Evolutionary conservation across 2,113 vertebrate species (phyloP), one percentile per base, ranked within the genome.

Genomic region (Pleuronectes platessa): DNA sequence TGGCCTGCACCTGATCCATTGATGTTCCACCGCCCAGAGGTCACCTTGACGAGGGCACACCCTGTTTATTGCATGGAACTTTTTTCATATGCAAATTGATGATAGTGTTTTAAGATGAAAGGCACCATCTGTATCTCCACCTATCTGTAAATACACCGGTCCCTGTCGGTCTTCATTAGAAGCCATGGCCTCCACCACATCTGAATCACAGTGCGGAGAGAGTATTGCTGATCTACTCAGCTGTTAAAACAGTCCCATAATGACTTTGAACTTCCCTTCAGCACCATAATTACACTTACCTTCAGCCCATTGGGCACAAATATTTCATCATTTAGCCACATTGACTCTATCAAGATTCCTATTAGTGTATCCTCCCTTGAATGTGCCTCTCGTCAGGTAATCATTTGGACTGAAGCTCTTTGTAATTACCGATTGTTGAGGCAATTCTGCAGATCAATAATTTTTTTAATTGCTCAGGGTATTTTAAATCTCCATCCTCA

Each of bases 1-100:
- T 85, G 56, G 58, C 54, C 78, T 67, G 76, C 85, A 84, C 90
- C 88, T 89, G 86, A 88, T 82, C 77, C 79, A 85, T 90, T 92
- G 89, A 92, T 88, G 86, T 87, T 83, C 81, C 78, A 61, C 21
- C 26, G 69, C 78, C 66, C 51, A 76, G 69, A 84, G 81, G 86
- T 93, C 81, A 83, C 68, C 81, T 86, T 89, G 65, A 70, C 73
- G 8, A 37, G 61, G 54, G 20, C 18, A 4, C 60, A 45, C 59
- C 20, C 68, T 74, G 66, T 87, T 80, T 78, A 63, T 71, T 49
- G 58, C 14, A 12, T 24, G 35, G 56, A 73, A 78, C 49, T 73
- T 90, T 31, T 84, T 88, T 85, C 77, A 80, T 83, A 77, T 88
- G 79, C 83, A 89, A 81, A 71, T 78, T 2, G 72, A 85, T 64